Conservation (phyloP, 1,140 invertebrate genomes). For the Zaprionus camerounensis region DNA sequence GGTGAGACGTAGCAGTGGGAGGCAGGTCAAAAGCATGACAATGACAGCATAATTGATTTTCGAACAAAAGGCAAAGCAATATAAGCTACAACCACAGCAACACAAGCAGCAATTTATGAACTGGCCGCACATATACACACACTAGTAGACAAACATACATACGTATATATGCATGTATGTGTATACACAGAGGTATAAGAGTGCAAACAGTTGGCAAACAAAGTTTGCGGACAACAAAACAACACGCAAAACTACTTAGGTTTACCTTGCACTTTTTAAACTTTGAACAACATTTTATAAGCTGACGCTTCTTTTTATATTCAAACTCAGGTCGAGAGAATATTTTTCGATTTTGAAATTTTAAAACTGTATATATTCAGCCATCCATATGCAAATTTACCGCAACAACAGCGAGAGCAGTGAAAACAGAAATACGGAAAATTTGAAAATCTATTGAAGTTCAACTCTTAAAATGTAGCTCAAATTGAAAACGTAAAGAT, state of each 20-base stretch:
- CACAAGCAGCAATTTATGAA: slow-evolving; percentile 69
- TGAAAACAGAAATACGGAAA: neutral
- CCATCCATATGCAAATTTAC: neutral
- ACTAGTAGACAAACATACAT: slow-evolving; percentile 7
- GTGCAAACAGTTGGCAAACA: slow-evolving; percentile 55
- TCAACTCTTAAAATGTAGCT: neutral
- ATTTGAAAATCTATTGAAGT: neutral
- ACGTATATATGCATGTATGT: slow-evolving; percentile 8
- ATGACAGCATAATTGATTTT: slow-evolving; percentile 82
- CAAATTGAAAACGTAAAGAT: neutral
- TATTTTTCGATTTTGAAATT: slow-evolving; percentile 1
- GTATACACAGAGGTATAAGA: slow-evolving; percentile 16
- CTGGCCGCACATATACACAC: slow-evolving; percentile 36
- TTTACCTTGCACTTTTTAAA: slow-evolving; percentile 64
- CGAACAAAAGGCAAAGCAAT: slow-evolving; percentile 73
- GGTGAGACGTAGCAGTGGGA: neutral
- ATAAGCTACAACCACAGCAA: slow-evolving; percentile 55
- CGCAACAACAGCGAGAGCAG: neutral
- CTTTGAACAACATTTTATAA: slow-evolving; percentile 59
- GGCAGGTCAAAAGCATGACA: slow-evolving; percentile 76
- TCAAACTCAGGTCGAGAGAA: neutral
- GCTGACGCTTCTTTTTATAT: slow-evolving; percentile 42
- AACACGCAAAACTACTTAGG: slow-evolving; percentile 71
- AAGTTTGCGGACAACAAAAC: slow-evolving; percentile 63
- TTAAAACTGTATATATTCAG: neutral